phyloP scores from a whole-genome alignment of 1,140 invertebrate genomes.

The Berghia stephanieae region DNA sequence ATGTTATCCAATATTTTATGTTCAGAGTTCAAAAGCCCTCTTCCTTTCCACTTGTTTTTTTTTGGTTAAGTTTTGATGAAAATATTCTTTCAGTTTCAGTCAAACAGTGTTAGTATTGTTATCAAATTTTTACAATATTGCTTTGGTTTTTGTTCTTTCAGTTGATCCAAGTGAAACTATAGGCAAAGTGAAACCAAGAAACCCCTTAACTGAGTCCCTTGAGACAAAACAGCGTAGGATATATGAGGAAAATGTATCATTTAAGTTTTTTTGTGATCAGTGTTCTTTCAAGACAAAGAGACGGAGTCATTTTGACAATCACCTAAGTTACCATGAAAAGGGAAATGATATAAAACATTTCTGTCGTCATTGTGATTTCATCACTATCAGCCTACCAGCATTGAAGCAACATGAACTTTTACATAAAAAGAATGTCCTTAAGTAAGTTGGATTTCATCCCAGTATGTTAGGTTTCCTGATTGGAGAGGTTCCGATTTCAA shows the following conservation, averaged over 20 bases:
- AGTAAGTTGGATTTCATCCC: constrained; percentile 31
- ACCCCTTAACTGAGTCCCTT: constrained; percentile 26
- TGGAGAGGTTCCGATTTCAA: too few relatives aligned
- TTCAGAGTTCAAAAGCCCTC: too few relatives aligned
- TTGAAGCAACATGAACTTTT: constrained; percentile 59
- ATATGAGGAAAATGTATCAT: constrained; percentile 43
- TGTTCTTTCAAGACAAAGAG: constrained; percentile 67
- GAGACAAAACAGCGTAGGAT: constrained; percentile 30
- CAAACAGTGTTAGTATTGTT: too few relatives aligned
- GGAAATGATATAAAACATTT: constrained; percentile 49
- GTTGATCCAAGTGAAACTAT: too few relatives aligned
- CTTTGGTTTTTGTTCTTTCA: too few relatives aligned
- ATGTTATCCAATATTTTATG: too few relatives aligned
- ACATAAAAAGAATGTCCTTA: constrained; percentile 53
- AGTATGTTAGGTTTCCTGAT: too few relatives aligned
- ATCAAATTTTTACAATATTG: too few relatives aligned
- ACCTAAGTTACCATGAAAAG: constrained; percentile 59
- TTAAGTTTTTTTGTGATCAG: constrained; percentile 63
- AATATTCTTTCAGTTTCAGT: too few relatives aligned
- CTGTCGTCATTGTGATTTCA: constrained; percentile 62
- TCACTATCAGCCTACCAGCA: constrained; percentile 57
- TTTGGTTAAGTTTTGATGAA: too few relatives aligned
- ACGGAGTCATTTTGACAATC: constrained; percentile 62
- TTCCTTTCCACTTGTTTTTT: too few relatives aligned
- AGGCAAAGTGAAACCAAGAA: constrained; percentile 23